Evolutionary conservation across 2,113 vertebrate genomes (phyloP).

Genomic region (Myiozetetes cayanensis): DNA sequence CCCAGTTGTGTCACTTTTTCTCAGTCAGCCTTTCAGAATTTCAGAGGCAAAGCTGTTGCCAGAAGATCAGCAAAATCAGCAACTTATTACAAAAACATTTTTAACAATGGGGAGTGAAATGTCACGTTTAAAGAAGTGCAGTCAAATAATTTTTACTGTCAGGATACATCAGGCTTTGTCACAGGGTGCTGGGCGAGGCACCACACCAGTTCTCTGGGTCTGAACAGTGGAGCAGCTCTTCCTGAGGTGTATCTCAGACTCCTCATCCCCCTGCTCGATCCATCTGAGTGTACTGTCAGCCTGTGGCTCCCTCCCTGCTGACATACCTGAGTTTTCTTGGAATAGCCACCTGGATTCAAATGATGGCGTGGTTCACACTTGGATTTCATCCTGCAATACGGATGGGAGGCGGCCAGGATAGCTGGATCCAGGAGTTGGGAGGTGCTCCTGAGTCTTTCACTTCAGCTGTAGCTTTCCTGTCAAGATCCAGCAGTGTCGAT

Average conservation of each 20-base stretch:
- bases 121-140: neutral
- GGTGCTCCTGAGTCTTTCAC: neutral
- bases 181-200: neutral
- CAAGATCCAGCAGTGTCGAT: neutral
- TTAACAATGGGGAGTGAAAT: neutral
- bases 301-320: neutral
- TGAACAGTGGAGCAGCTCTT: neutral
- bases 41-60: neutral
- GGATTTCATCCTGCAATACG: neutral
- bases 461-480: neutral
- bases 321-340: neutral
- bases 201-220: neutral
- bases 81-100: neutral
- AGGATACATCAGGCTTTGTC: neutral
- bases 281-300: neutral
- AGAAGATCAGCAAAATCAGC: neutral
- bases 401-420: neutral
- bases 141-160: neutral
- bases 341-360: neutral
- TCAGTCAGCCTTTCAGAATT: conserved; percentile 5
- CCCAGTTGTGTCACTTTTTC: neutral
- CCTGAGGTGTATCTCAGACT: neutral
- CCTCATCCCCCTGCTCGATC: neutral
- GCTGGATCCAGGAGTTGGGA: neutral
- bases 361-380: neutral